Evolutionary conservation across 2,797 vertebrate species (phyloP).

Genomic region (Pyrocephalus nanus): DNA sequence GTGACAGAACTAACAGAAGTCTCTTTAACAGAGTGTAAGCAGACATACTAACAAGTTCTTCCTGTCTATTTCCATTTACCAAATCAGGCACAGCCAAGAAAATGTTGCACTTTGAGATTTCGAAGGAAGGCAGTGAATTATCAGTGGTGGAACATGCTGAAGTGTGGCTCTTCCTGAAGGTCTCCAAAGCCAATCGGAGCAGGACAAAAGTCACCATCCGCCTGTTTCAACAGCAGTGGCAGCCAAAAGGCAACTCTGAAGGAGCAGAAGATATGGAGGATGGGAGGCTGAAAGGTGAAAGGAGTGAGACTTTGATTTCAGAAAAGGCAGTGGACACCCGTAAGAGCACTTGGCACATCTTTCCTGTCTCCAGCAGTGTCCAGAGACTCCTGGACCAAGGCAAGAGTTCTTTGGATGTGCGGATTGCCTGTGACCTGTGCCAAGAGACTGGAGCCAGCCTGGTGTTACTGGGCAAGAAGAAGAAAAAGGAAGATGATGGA

Average conservation of each 20-base stretch:
- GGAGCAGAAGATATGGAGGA: constrained; percentile 75
- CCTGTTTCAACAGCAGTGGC: constrained; percentile 83
- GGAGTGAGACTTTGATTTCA: constrained; percentile 81
- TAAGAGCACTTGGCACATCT: constrained; percentile 96
- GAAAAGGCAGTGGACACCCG: constrained; percentile 93
- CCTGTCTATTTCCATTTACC: constrained; percentile 64
- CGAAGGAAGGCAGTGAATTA: constrained; percentile 89
- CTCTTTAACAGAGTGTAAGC: background rate
- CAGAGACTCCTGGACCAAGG: constrained; percentile 85
- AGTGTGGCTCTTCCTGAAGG: constrained; percentile 93
- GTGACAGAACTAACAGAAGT: background rate
- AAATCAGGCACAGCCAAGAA: constrained; percentile 85
- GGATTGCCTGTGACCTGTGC: constrained; percentile 89
- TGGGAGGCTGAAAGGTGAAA: constrained; percentile 56
- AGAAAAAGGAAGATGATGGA: constrained; percentile 80
- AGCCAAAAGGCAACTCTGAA: constrained; percentile 64
- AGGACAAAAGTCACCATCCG: constrained; percentile 89
- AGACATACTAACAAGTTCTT: constrained; percentile 53
- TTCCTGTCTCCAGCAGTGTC: constrained; percentile 86
- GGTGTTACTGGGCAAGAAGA: constrained; percentile 83
- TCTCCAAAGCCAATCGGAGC: constrained; percentile 92
- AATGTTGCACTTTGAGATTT: constrained; percentile 90
- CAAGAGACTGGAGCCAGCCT: constrained; percentile 85
- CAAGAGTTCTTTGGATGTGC: constrained; percentile 80
- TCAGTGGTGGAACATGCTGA: constrained; percentile 93